Conservation (phyloP, 30 jellyfish, hydroid and myxozoan species). For the Catostylus mosaicus region DNA sequence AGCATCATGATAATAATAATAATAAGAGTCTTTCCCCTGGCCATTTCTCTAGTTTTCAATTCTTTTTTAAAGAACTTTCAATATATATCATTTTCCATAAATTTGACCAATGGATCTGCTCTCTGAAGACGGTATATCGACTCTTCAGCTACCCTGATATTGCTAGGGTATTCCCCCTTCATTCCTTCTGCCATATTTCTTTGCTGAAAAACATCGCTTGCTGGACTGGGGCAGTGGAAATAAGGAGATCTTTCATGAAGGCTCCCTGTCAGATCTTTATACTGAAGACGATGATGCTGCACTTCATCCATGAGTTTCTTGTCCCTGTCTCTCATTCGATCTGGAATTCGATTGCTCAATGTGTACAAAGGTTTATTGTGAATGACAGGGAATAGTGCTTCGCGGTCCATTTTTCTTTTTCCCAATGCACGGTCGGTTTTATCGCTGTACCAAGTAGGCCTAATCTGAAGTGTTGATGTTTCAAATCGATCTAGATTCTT, state of each 20-base stretch:
- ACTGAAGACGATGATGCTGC: conserved; percentile 59
- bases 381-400: conserved; percentile 72
- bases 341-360: conserved; percentile 66
- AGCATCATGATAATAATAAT: too few species aligned
- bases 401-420: conserved; percentile 72
- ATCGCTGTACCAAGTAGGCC: conserved; percentile 82
- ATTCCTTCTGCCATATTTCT: conserved; percentile 1
- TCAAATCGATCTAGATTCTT: conserved; percentile 37
- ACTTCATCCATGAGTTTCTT: conserved; percentile 38
- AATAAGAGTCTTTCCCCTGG: too few species aligned
- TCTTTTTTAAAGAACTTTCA: too few species aligned
- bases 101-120: conserved; percentile 42
- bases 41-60: too few species aligned
- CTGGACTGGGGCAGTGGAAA: conserved; percentile 74
- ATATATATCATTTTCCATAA: conserved; percentile 24
- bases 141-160: conserved; percentile 68
- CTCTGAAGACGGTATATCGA: conserved; percentile 45
- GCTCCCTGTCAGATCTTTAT: conserved; percentile 80
- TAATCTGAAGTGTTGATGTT: conserved; percentile 4
- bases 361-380: conserved; percentile 81
- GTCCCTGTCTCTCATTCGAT: conserved; percentile 75
- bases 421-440: conserved; percentile 82
- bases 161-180: conserved; percentile 61
- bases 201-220: conserved; percentile 39
- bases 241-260: conserved; percentile 49